phyloP scores from a whole-genome alignment of 2,888 invertebrate species.

The Calameuta idolon region DNA sequence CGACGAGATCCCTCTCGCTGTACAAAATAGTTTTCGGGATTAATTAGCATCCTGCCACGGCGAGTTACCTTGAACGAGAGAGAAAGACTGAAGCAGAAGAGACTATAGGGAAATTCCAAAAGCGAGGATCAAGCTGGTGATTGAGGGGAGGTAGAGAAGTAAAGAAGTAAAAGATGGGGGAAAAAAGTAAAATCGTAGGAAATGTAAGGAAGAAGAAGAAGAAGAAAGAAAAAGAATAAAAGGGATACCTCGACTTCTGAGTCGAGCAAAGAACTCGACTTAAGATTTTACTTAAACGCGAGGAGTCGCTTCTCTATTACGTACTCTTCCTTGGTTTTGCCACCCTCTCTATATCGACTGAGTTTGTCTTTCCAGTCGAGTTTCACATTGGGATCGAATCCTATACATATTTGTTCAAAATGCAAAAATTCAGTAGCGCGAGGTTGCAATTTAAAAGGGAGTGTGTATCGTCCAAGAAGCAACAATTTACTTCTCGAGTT shows the following conservation, averaged over 20 bases:
- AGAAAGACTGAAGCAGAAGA: background rate
- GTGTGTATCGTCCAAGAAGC: background rate
- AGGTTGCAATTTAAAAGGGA: background rate
- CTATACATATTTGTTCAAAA: background rate
- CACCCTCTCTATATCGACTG: background rate
- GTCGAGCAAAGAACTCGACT: background rate
- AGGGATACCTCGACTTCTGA: background rate
- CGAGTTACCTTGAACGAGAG: background rate
- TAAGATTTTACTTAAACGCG: background rate
- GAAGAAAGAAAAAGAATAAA: background rate
- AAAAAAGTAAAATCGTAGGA: conserved; percentile 9
- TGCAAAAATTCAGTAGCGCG: background rate
- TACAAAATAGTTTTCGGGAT: conserved; percentile 8
- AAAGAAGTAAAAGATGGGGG: conserved; percentile 7
- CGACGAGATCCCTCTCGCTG: background rate
- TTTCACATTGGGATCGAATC: background rate
- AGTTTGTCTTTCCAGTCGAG: background rate
- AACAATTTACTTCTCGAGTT: background rate
- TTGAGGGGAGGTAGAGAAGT: background rate
- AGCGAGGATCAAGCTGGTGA: background rate
- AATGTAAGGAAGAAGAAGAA: background rate
- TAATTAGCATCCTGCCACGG: conserved; percentile 4
- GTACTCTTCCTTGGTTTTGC: background rate
- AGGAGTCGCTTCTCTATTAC: background rate
- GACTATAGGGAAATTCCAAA: background rate